Evolutionary conservation across 2,797 vertebrate genomes (phyloP), one percentile per base, ranked within the genome.

Genomic region (Pipistrellus kuhlii): DNA sequence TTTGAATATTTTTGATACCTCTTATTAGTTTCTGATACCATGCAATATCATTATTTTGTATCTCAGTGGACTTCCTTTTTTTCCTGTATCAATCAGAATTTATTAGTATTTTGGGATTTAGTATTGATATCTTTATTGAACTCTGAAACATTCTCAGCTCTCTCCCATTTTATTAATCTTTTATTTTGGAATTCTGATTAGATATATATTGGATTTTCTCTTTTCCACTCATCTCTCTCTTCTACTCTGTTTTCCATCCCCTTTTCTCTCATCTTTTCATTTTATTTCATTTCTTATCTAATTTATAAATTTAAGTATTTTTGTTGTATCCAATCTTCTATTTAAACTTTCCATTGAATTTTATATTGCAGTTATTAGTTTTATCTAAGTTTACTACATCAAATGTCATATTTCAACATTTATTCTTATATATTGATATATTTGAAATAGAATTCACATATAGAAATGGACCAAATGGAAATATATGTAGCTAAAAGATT

Each of bases 131-230:
- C 72, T 81, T 62, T 81, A 17, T 59, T 73, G 32, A 73, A 73
- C 23, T 66, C 32, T 77, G 44, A 88, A 88, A 64, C 64, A 30
- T 71, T 80, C 38, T 64, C 35, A 80, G 35, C 30, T 57, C 38
- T 80, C 53, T 77, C 17, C 35, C 14, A 71, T 46, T 84, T 13
- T 77, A 17, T 77, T 77, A 38, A 35, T 66, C 11, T 77, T 51
- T 77, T 27, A 66, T 88, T 77, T 78, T 80, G 87, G 64, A 71
- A 46, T 82, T 72, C 53, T 82, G 41, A 53, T 82, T 62, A 82
- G 41, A 51, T 72, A 20, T 44, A 64, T 73, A 76, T 62, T 90
- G 66, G 23, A 51, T 62, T 25, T 48, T 62, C 78, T 72, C 30
- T 38, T 78, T 53, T 78, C 25, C 46, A 53, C 68, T 69, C 32